Evolutionary conservation across 64 coral and sea anemone species (phyloP), one percentile per base, ranked within the genome.

Genomic region (Pocillopora verrucosa): DNA sequence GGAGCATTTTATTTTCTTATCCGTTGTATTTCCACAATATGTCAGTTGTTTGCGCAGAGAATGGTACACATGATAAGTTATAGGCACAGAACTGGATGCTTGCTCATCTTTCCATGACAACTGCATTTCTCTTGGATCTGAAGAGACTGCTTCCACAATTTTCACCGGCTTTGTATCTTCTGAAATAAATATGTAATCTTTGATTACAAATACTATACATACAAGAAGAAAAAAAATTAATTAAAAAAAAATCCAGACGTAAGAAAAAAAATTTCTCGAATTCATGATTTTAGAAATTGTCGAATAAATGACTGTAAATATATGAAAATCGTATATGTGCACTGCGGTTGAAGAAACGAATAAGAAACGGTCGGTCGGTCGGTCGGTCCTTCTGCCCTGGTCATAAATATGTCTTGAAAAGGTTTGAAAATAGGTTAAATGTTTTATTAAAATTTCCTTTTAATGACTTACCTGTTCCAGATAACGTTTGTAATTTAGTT

Each of bases 21-120:
- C 60, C 10, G 90, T 92, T 30, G 90, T 92, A 77, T 92, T 92
- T 77, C 90, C 90, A 61, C 90, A 92, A 36, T 92, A 92, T 36
- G 22, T 82, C 15, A 87, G 41, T 51, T 84, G 51, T 34, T 87
- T 80, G 16, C 20, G 84, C 0, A 37, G 11, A 30, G 59, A 58
- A 30, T 80, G 62, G 11, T 87, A 92, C 51, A 92, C 83, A 45
- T 92, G 90, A 74, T 92, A 92, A 35, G 80, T 35, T 3, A 72
- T 15, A 58, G 76, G 41, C 1, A n/a, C 34, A 19, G 56, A 76
- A 22, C 4, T 20, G 24, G 62, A 61, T 17, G 35, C 63, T 15
- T 72, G 67, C 26, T 36, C 57, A 15, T 92, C 90, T 10, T 26
- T 15, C 90, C 90, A 92, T 19, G 73, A 76, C 14, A 92, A 56